phyloP scores from a whole-genome alignment of 2,888 invertebrate species.

The Aromia moschata region DNA sequence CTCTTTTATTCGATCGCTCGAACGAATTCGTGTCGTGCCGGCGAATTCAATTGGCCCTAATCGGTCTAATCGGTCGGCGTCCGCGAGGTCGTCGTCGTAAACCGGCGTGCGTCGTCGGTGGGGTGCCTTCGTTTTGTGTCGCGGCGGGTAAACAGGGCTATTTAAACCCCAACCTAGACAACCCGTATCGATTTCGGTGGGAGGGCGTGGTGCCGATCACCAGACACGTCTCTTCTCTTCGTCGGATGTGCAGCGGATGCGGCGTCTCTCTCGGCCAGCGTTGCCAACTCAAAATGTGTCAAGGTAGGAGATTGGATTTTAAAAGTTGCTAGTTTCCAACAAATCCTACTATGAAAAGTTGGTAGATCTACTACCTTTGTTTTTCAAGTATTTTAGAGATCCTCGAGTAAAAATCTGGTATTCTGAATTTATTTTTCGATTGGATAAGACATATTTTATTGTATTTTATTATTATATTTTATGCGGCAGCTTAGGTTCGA shows the following conservation, averaged over 20 bases:
- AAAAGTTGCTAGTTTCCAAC: too few species aligned
- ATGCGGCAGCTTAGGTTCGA: too few species aligned
- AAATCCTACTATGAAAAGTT: too few species aligned
- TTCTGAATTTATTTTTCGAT: too few species aligned
- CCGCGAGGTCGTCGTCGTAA: background rate
- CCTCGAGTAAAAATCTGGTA: too few species aligned
- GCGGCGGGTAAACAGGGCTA: background rate
- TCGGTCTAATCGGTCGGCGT: constrained; percentile 17
- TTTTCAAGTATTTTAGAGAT: too few species aligned
- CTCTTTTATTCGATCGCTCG: constrained; percentile 1
- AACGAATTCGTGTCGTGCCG: constrained; percentile 11
- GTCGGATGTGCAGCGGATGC: constrained; percentile 3
- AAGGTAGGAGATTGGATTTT: too few species aligned
- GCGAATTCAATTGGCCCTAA: constrained; percentile 19
- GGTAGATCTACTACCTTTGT: too few species aligned
- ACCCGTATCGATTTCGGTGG: constrained; percentile 11
- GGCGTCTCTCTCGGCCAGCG: constrained; percentile 13
- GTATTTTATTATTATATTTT: too few species aligned
- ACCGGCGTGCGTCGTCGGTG: background rate
- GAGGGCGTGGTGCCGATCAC: constrained; percentile 8
- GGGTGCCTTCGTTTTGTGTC: background rate
- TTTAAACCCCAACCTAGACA: constrained; percentile 14
- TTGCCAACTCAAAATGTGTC: too few species aligned
- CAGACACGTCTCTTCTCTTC: background rate
- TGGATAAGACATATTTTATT: too few species aligned